Evolutionary conservation across 1,140 invertebrate genomes (phyloP).

Genomic region (Drosophila orosa): DNA sequence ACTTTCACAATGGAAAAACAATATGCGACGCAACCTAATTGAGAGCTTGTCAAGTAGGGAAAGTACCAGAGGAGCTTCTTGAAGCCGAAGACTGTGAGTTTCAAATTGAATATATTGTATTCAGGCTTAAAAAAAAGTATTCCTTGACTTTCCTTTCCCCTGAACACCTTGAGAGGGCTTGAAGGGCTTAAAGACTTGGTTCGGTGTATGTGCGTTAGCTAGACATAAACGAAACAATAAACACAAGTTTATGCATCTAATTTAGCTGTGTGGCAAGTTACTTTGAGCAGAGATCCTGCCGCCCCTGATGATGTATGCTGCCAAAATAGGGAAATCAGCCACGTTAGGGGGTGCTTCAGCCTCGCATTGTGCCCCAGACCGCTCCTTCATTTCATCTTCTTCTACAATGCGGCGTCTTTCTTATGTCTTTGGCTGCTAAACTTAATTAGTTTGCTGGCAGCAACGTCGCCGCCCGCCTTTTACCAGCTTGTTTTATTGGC

Average conservation of each 20-base stretch:
- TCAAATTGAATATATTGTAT: not conserved
- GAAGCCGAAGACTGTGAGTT: not conserved
- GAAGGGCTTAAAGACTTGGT: not conserved
- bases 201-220: constrained; percentile 20
- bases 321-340: constrained; percentile 45
- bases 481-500: constrained; percentile 52
- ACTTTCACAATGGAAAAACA: constrained; percentile 22
- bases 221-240: constrained; percentile 64
- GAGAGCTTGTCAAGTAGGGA: constrained; percentile 12
- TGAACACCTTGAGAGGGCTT: constrained; percentile 4
- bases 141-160: not conserved
- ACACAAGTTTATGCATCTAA: constrained; percentile 67
- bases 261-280: constrained; percentile 61
- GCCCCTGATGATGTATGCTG: constrained; percentile 42
- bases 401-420: not conserved
- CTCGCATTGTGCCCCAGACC: not conserved
- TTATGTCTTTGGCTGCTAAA: constrained; percentile 62
- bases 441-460: constrained; percentile 72
- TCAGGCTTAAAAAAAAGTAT: not conserved
- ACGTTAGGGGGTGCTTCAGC: not conserved
- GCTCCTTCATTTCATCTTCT: not conserved
- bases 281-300: constrained; percentile 30
- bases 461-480: not conserved
- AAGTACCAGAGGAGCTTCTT: constrained; percentile 5
- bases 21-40: constrained; percentile 22